Evolutionary conservation across 1,140 invertebrate species (phyloP).

Genomic region (Cotesia chilonis): DNA sequence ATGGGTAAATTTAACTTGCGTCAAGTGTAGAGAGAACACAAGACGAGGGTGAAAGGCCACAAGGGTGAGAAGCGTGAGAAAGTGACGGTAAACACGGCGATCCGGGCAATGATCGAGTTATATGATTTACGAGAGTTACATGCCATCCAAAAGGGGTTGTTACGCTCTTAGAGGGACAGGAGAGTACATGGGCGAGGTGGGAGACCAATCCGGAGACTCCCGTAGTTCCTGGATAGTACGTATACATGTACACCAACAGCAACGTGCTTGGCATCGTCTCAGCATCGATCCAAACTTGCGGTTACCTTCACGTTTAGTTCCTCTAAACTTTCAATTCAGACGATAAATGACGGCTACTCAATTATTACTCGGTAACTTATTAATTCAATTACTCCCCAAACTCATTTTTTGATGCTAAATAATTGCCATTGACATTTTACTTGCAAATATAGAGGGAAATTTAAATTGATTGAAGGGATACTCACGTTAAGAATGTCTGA

Average conservation of each 20-base stretch:
- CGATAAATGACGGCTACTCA: background rate
- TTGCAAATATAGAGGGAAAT: too few relatives aligned
- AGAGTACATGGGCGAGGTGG: too few relatives aligned
- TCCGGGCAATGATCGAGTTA: constrained; percentile 21
- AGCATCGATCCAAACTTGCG: constrained; percentile 33
- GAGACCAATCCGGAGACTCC: background rate
- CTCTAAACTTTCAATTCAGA: constrained; percentile 26
- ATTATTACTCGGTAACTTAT: background rate
- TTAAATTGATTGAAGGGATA: constrained; percentile 26
- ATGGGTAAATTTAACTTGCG: too few relatives aligned
- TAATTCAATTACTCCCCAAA: constrained; percentile 31
- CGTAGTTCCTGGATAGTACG: too few relatives aligned
- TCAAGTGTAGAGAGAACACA: too few relatives aligned
- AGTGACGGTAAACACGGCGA: constrained; percentile 13
- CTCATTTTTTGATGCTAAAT: too few relatives aligned
- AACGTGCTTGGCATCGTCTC: constrained; percentile 23
- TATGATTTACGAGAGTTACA: constrained; percentile 27
- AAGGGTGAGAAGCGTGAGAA: constrained; percentile 1
- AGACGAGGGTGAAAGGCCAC: background rate
- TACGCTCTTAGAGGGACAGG: background rate
- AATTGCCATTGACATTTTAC: too few relatives aligned
- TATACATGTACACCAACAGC: background rate
- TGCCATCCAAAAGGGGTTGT: constrained; percentile 13
- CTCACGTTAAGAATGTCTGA: constrained; percentile 64
- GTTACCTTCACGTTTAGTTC: constrained; percentile 11